Evolutionary conservation across 1,140 invertebrate genomes (phyloP).

Genomic region (Tetramorium parvispinum): DNA sequence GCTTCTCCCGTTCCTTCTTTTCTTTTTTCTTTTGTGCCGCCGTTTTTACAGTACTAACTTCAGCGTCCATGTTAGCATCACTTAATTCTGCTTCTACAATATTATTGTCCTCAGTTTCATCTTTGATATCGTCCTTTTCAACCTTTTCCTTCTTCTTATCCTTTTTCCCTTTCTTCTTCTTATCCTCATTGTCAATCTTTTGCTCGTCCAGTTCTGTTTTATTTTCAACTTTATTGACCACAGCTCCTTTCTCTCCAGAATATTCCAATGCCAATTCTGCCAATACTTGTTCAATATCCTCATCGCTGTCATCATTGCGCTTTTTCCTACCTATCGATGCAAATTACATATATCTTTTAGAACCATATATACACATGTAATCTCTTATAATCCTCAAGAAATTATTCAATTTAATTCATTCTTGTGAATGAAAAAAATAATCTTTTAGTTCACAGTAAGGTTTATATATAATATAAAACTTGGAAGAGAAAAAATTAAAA

Average conservation of each 20-base stretch:
- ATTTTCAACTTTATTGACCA: slow-evolving; percentile 77
- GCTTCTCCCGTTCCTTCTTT: slow-evolving; percentile 94
- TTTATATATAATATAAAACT: too few relatives aligned
- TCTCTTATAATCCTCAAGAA: too few relatives aligned
- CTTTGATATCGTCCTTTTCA: slow-evolving; percentile 81
- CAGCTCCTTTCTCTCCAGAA: slow-evolving; percentile 86
- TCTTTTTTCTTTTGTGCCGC: slow-evolving; percentile 95
- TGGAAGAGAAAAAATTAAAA: too few relatives aligned
- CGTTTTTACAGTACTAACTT: slow-evolving; percentile 90
- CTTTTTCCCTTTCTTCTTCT: slow-evolving; percentile 84
- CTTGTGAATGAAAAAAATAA: too few relatives aligned
- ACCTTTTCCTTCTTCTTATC: slow-evolving; percentile 85
- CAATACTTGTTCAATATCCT: slow-evolving; percentile 94
- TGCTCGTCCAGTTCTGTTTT: slow-evolving; percentile 69
- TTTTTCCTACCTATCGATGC: slow-evolving; percentile 87
- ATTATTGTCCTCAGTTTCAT: slow-evolving; percentile 81
- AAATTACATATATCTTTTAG: neutral
- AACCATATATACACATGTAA: neutral
- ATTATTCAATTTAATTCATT: too few relatives aligned
- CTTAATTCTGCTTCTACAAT: slow-evolving; percentile 57
- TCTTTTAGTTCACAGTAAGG: too few relatives aligned
- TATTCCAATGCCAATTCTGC: slow-evolving; percentile 93
- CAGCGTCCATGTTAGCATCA: slow-evolving; percentile 83
- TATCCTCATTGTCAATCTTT: slow-evolving; percentile 78
- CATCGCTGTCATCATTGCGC: slow-evolving; percentile 92